A percentile compares a stretch with the other conserved stretches of the same genome.
These are phyloP conservation scores for Agrotis clavis DNA, from an alignment of 2,888 invertebrate genomes.

Conservation along the genomic window DNA sequence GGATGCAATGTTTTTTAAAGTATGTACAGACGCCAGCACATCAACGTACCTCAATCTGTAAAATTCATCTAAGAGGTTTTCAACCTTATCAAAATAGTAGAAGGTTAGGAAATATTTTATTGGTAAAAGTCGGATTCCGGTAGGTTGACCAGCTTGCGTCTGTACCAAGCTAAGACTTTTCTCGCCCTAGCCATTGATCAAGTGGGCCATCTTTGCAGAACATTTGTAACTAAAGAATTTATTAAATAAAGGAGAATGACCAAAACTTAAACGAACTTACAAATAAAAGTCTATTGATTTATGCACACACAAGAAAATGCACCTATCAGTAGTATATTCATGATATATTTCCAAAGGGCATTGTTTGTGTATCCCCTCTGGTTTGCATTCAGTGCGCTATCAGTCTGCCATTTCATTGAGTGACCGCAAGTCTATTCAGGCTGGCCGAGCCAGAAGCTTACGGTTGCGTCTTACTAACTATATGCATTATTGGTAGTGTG, in stretches of 20 bases:
- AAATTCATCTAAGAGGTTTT: no score
- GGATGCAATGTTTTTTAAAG: no score
- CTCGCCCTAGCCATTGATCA: no score
- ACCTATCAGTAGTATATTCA: background rate
- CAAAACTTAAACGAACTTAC: background rate
- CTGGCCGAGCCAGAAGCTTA: constrained; percentile 26
- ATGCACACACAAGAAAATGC: background rate
- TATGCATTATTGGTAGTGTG: constrained; percentile 23
- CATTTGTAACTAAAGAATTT: no score
- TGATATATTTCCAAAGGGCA: constrained; percentile 19
- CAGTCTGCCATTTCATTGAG: constrained; percentile 49
- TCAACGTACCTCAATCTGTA: no score
- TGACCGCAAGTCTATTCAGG: constrained; percentile 55
- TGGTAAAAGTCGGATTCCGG: no score
- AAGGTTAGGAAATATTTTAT: no score
- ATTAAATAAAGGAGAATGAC: background rate
- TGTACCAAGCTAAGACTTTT: no score
- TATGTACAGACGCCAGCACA: no score
- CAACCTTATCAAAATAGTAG: no score
- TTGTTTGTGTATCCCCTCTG: constrained; percentile 47
- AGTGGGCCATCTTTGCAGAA: no score
- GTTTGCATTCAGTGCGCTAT: constrained; percentile 49
- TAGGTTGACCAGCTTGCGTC: no score
- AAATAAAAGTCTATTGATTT: background rate
- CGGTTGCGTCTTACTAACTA: constrained; percentile 38